These are phyloP conservation scores for Macrosteles quadrilineatus DNA, from an alignment of 1,140 invertebrate species.

Conservation along the genomic window DNA sequence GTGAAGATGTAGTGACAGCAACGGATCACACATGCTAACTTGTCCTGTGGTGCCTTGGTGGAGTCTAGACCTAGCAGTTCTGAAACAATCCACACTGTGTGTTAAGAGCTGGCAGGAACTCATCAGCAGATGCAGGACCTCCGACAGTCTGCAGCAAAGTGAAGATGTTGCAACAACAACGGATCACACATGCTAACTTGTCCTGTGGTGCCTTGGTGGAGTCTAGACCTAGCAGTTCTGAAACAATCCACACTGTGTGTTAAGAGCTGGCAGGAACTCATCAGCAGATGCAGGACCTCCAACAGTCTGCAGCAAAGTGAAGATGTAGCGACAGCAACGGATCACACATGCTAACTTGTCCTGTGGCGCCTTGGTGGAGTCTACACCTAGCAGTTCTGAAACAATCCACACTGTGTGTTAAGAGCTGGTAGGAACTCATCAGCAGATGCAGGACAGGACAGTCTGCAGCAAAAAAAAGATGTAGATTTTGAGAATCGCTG, in stretches of 20 bases:
- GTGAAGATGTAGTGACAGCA: constrained; percentile 92
- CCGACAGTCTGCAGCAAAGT: constrained; percentile 75
- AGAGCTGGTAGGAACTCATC: constrained; percentile 97
- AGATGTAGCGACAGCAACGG: constrained; percentile 88
- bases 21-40: constrained; percentile 86
- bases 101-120: constrained; percentile 89
- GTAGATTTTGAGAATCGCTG: constrained; percentile 74
- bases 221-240: constrained; percentile 91
- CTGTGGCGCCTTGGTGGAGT: constrained; percentile 87
- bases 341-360: constrained; percentile 93
- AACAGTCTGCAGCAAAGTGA: constrained; percentile 76
- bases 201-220: constrained; percentile 88
- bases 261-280: constrained; percentile 95
- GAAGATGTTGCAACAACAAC: constrained; percentile 91
- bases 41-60: constrained; percentile 88
- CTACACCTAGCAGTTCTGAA: constrained; percentile 90
- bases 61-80: constrained; percentile 94
- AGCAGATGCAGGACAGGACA: constrained; percentile 83
- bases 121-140: constrained; percentile 90
- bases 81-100: no score
- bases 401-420: no score
- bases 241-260: no score
- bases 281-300: constrained; percentile 90
- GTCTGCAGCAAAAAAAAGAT: constrained; percentile 85
- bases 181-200: constrained; percentile 89